A percentile compares a stretch with the other conserved stretches of the same genome.
These are phyloP conservation scores for Copidosoma aretas DNA, from an alignment of 2,888 invertebrate species.

Conservation along the genomic window DNA sequence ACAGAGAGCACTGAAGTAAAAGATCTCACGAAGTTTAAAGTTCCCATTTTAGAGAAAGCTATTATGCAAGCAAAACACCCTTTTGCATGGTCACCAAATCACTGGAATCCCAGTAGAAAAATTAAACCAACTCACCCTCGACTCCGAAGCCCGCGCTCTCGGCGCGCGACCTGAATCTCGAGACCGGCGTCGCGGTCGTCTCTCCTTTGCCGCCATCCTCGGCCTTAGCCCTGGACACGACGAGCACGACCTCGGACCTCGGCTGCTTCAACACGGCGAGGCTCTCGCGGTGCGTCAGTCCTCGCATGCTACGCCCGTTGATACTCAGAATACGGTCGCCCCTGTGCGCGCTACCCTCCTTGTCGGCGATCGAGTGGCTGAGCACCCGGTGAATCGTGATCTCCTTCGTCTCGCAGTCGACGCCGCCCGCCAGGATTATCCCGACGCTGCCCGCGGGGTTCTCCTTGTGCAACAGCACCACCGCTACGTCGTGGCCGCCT, in stretches of 20 bases:
- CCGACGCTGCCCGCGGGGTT: conserved; percentile 79
- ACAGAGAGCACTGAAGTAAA: no score
- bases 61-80: no score
- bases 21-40: no score
- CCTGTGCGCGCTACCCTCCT: conserved; percentile 83
- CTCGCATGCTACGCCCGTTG: conserved; percentile 83
- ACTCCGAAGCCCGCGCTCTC: conserved; percentile 46
- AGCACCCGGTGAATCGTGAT: conserved; percentile 90
- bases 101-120: no score
- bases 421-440: conserved; percentile 86
- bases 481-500: conserved; percentile 66
- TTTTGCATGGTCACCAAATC: no score
- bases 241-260: conserved; percentile 78
- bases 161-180: conserved; percentile 18
- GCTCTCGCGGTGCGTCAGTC: conserved; percentile 86
- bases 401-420: conserved; percentile 90
- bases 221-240: conserved; percentile 66
- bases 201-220: conserved; percentile 44
- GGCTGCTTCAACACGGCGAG: conserved; percentile 83
- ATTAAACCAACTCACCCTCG: conserved; percentile 49
- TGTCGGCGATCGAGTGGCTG: conserved; percentile 84
- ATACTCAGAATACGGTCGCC: conserved; percentile 89
- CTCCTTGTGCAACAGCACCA: conserved; percentile 73
- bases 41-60: no score
- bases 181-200: conserved; percentile 16